Evolutionary conservation across 1,140 invertebrate species (phyloP).

Genomic region (Uloborus diversus): DNA sequence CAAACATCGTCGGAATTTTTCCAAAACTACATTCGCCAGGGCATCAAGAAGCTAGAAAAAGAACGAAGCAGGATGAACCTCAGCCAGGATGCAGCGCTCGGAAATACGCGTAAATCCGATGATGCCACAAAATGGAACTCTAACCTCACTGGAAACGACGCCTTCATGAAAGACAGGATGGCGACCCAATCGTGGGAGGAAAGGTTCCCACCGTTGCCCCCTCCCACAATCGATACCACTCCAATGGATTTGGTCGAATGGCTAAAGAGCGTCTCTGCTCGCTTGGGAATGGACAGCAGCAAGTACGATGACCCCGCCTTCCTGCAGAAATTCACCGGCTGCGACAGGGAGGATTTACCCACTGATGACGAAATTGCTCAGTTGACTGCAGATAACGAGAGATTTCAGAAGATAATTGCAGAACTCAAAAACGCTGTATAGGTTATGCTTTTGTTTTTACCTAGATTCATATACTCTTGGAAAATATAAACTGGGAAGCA

Average conservation of each 20-base stretch:
- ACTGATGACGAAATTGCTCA: slow-evolving; percentile 29
- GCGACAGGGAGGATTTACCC: slow-evolving; percentile 20
- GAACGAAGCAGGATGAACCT: slow-evolving; percentile 24
- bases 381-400: slow-evolving; percentile 28
- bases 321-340: slow-evolving; percentile 30
- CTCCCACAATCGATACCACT: slow-evolving; percentile 44
- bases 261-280: slow-evolving; percentile 51
- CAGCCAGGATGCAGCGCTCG: background rate
- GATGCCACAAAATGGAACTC: slow-evolving; percentile 13
- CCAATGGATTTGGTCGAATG: slow-evolving; percentile 55
- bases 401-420: slow-evolving; percentile 32
- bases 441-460: too few species aligned
- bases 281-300: slow-evolving; percentile 41
- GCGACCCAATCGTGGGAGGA: slow-evolving; percentile 24
- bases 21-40: slow-evolving; percentile 89
- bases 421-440: slow-evolving; percentile 27
- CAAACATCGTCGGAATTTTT: slow-evolving; percentile 89
- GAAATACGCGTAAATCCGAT: background rate
- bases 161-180: slow-evolving; percentile 18
- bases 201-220: slow-evolving; percentile 50
- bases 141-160: slow-evolving; percentile 14
- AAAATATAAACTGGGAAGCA: too few species aligned
- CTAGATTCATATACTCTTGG: too few species aligned
- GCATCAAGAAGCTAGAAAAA: slow-evolving; percentile 76
- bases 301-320: slow-evolving; percentile 54